Evolutionary conservation across 2,113 vertebrate genomes (phyloP), one percentile per base, ranked within the genome.

Genomic region (Pyrgilauda ruficollis): DNA sequence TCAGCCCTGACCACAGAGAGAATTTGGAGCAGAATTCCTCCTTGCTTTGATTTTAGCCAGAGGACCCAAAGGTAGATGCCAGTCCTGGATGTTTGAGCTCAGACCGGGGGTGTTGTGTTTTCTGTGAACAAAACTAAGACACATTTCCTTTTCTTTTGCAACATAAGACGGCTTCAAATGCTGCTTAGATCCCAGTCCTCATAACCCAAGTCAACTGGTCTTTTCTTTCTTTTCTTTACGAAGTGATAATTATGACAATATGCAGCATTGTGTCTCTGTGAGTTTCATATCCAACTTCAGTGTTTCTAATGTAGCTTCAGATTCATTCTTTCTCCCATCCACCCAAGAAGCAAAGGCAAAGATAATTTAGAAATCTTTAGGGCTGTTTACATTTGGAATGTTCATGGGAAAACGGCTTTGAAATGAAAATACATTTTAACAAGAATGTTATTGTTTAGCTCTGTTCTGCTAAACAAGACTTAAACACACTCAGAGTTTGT

Each of bases 231-330:
- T 93, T 80, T 84, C 87, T 89, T 87, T 90, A 84, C 82, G 56
- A 92, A 86, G 93, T 84, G 84, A 77, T 97, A 96, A 97, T 97
- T 96, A 89, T 21, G 95, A 92, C 95, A 97, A 95, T 74, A 96
- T 94, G 93, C 61, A 91, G 86, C 56, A 95, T 84, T 97, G 93
- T 92, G 93, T 89, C 76, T 87, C 73, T 92, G 68, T 37, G 93
- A 93, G 85, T 94, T 97, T 97, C 94, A 95, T 88, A 95, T 73
- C 41, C 86, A 88, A 7, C 64, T 79, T 69, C 64, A 94, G 80
- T 61, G 72, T 84, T 81, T 84, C 82, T 77, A 61, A 88, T 78
- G 76, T 23, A 79, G 50, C 59, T 91, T 94, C 6, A 3, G 46
- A 75, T 73, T 85, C 44, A 76, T 84, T 91, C 62, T 62, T 85